Conservation (phyloP, 2,888 invertebrate species). For the Eueremaeus valkanovi region DNA sequence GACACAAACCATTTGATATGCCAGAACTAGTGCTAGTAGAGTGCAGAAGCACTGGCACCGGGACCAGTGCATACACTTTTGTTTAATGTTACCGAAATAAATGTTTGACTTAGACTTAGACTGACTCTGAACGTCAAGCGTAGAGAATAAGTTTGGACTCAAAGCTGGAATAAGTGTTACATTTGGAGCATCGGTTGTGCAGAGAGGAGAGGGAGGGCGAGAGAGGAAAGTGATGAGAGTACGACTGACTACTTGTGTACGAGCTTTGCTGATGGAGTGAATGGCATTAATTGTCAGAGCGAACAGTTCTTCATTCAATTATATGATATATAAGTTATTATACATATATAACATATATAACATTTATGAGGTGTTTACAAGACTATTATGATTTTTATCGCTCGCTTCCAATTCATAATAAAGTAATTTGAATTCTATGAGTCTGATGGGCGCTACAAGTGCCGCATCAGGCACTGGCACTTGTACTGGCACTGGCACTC, state of each 20-base stretch:
- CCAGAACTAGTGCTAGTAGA: background rate
- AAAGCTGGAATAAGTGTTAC: background rate
- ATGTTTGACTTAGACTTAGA: background rate
- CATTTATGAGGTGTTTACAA: constrained; percentile 33
- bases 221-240: too few species aligned
- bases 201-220: too few species aligned
- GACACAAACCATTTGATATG: constrained; percentile 13
- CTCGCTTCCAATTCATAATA: constrained; percentile 33
- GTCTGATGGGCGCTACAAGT: constrained; percentile 26
- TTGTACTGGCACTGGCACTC: background rate
- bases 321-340: constrained; percentile 23
- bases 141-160: too few species aligned
- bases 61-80: background rate
- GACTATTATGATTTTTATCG: constrained; percentile 33
- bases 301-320: background rate
- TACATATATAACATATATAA: background rate
- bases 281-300: background rate
- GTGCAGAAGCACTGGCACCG: background rate
- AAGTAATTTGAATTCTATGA: constrained; percentile 32
- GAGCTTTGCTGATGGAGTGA: background rate
- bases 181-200: background rate
- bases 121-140: background rate
- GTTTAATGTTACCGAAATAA: background rate
- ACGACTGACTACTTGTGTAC: too few species aligned
- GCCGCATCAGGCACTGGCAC: background rate